A percentile compares a stretch with the other conserved stretches of the same genome.
These are phyloP conservation scores for Ericerus pela DNA, from an alignment of 1,140 invertebrate genomes.

Conservation along the genomic window DNA sequence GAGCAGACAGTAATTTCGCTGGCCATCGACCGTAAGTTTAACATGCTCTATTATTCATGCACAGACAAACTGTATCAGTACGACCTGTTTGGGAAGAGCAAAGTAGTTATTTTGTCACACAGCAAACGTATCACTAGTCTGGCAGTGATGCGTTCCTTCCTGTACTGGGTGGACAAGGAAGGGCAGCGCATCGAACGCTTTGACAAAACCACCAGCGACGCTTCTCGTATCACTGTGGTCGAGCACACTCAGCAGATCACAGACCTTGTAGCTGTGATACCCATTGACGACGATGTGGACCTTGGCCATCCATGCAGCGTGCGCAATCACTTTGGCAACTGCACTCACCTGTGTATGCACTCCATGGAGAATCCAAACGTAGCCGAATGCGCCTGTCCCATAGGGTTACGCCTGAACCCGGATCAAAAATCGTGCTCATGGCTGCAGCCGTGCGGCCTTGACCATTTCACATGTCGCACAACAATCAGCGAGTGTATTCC, in stretches of 20 bases:
- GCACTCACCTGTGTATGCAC: conserved; percentile 54
- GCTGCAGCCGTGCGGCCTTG: conserved; percentile 54
- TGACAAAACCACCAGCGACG: conserved; percentile 40
- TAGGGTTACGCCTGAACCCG: conserved; percentile 50
- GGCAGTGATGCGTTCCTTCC: conserved; percentile 28
- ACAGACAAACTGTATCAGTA: conserved; percentile 57
- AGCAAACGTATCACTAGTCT: conserved; percentile 7
- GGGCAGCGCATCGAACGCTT: conserved; percentile 42
- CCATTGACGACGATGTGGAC: background rate
- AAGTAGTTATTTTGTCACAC: conserved; percentile 24
- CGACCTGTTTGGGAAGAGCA: conserved; percentile 54
- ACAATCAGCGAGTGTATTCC: conserved; percentile 59
- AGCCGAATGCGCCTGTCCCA: conserved; percentile 57
- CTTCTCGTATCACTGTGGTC: conserved; percentile 33
- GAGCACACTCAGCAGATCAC: conserved; percentile 39
- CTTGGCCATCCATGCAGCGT: conserved; percentile 29
- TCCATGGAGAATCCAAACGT: conserved; percentile 28
- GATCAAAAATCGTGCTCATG: conserved; percentile 51
- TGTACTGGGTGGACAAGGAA: conserved; percentile 76
- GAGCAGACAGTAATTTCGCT: conserved; percentile 53
- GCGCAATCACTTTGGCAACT: conserved; percentile 34
- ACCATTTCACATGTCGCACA: conserved; percentile 58
- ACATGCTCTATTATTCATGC: conserved; percentile 72
- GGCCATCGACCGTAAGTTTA: conserved; percentile 58
- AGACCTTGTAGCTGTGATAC: conserved; percentile 39